Percentiles rank a stretch among this genome's conserved stretches.
Conservation (phyloP, 2,113 vertebrate species). For the Cepphus grylle region DNA sequence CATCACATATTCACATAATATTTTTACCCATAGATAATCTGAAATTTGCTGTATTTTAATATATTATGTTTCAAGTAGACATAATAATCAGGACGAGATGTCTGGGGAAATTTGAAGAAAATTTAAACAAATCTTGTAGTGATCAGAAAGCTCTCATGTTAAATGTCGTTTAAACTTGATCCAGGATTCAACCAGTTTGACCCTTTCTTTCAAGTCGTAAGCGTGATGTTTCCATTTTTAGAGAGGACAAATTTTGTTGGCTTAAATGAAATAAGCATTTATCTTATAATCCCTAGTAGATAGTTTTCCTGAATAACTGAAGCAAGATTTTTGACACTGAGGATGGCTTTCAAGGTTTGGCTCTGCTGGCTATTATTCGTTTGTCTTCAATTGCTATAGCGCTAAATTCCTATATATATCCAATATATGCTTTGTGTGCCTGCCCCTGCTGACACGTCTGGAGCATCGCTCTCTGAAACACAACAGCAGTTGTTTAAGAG, state of each 20-base stretch:
- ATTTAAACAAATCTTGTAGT: background rate
- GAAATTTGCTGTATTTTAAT: background rate
- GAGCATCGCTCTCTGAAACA: background rate
- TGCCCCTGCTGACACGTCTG: fast-evolving
- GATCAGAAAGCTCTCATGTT: background rate
- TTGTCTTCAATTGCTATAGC: background rate
- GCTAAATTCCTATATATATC: background rate
- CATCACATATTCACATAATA: background rate
- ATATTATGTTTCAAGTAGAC: background rate
- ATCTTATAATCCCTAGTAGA: background rate
- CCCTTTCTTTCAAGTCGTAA: background rate
- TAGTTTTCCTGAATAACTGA: background rate
- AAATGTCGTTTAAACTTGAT: background rate
- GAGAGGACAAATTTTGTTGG: background rate
- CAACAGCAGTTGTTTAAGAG: background rate
- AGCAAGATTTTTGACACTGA: background rate
- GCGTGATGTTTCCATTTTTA: background rate
- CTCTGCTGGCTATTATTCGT: background rate
- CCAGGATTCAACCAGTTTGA: background rate
- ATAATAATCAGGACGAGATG: background rate
- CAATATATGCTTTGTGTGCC: background rate
- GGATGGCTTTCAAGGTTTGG: background rate
- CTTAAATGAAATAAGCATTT: background rate
- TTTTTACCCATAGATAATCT: background rate
- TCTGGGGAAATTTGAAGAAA: background rate